phyloP scores from a whole-genome alignment of 2,888 invertebrate genomes.

The Drosophila paranaensis region DNA sequence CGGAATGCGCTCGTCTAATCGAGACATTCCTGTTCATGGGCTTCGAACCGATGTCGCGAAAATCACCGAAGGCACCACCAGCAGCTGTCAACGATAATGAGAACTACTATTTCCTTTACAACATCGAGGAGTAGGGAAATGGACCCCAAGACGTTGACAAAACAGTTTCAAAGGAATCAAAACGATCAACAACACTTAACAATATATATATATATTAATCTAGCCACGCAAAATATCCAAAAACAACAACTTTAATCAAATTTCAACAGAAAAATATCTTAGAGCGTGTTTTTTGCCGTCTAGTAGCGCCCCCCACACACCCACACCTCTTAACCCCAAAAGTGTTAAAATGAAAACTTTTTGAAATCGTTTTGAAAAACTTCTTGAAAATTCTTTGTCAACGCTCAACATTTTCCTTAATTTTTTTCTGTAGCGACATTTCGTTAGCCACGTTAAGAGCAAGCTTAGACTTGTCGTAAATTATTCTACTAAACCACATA shows the following conservation, averaged over 20 bases:
- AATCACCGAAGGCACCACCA: conserved; percentile 90
- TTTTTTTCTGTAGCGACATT: conserved; percentile 25
- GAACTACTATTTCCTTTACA: conserved; percentile 86
- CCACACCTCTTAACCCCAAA: conserved; percentile 67
- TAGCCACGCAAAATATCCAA: conserved; percentile 13
- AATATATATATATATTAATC: conserved; percentile 3
- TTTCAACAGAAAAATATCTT: conserved; percentile 8
- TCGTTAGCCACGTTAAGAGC: conserved; percentile 79
- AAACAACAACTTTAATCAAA: conserved; percentile 8
- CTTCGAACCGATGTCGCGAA: conserved; percentile 94
- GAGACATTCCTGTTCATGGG: conserved; percentile 99
- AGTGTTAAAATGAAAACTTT: conserved; percentile 60
- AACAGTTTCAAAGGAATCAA: conserved; percentile 13
- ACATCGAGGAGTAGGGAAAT: conserved; percentile 83
- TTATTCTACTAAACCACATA: conserved; percentile 61
- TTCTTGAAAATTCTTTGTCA: conserved; percentile 47
- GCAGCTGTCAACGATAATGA: conserved; percentile 87
- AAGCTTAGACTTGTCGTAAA: conserved; percentile 80
- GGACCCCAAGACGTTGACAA: conserved; percentile 41
- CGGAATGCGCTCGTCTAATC: conserved; percentile 93
- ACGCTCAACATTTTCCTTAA: conserved; percentile 39
- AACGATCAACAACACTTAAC: conserved; percentile 41
- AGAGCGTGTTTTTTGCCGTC: conserved; percentile 20
- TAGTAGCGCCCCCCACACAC: conserved; percentile 12
- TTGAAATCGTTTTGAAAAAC: conserved; percentile 27